Evolutionary conservation across 2,797 vertebrate species (phyloP).

Genomic region (Lagodon rhomboides): DNA sequence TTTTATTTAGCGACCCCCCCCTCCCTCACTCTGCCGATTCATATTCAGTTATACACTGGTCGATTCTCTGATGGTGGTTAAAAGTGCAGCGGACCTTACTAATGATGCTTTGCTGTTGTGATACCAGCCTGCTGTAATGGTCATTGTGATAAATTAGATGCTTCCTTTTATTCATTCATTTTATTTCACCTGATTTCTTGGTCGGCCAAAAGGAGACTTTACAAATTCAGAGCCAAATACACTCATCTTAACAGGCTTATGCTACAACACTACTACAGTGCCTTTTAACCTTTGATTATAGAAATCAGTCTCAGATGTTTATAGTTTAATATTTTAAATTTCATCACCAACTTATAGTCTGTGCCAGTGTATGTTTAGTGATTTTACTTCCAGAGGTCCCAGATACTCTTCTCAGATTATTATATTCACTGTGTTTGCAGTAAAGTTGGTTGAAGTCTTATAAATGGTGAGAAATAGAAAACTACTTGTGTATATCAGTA

Average conservation of each 20-base stretch:
- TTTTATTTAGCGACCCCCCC: conserved; percentile 42
- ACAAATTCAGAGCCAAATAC: conserved; percentile 60
- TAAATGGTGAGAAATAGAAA: conserved; percentile 31
- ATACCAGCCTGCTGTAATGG: conserved; percentile 86
- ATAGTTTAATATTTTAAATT: conserved; percentile 53
- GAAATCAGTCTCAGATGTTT: conserved; percentile 50
- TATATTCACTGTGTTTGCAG: conserved; percentile 50
- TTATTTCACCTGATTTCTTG: conserved; percentile 32
- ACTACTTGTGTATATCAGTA: conserved; percentile 35
- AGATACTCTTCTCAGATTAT: conserved; percentile 38
- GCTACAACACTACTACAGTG: conserved; percentile 70
- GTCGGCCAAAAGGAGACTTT: conserved; percentile 55
- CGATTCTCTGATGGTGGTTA: conserved; percentile 42
- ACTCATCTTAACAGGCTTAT: conserved; percentile 31
- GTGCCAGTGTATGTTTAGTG: conserved; percentile 49
- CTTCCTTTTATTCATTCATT: conserved; percentile 37
- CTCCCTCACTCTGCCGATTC: conserved; percentile 18
- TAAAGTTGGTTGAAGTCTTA: conserved; percentile 51
- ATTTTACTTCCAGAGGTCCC: conserved; percentile 46
- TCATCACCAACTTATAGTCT: conserved; percentile 34
- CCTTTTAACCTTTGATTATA: conserved; percentile 74
- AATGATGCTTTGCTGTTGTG: conserved; percentile 53
- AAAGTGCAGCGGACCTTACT: conserved; percentile 44
- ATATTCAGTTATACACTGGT: conserved; percentile 62
- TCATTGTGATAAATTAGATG: conserved; percentile 59